A percentile compares a stretch with the other conserved stretches of the same genome.
Conservation (phyloP, 2,113 vertebrate species). For the Ictalurus punctatus region DNA sequence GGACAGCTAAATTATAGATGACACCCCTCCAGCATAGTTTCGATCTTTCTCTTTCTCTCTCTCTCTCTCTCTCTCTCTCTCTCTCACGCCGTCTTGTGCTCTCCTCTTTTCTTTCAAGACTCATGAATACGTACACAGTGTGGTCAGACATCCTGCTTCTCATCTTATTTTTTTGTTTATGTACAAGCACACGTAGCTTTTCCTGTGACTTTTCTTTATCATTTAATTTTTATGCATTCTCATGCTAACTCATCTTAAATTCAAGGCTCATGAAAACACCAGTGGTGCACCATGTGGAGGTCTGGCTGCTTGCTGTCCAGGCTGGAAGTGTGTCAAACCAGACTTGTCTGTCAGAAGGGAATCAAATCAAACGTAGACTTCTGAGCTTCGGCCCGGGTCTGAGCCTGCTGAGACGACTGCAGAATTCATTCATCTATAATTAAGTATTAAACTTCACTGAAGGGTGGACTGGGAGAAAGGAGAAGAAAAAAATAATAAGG, state of each 20-base stretch:
- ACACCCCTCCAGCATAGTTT: conserved; percentile 45
- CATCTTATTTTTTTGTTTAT: neutral
- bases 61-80: conserved; percentile 19
- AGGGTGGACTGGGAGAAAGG: conserved; percentile 24
- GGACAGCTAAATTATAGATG: conserved; percentile 59
- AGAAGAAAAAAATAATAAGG: conserved; percentile 18
- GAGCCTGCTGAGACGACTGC: conserved; percentile 38
- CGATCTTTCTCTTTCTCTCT: conserved; percentile 29
- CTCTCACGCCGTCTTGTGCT: neutral
- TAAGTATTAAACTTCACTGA: conserved; percentile 57
- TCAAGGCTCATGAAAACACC: conserved; percentile 30
- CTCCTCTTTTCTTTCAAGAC: neutral
- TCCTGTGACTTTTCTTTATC: neutral
- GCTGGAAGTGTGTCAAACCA: conserved; percentile 26
- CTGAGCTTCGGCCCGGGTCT: conserved; percentile 31
- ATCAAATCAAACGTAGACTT: conserved; percentile 45
- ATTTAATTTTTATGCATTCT: neutral
- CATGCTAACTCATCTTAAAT: conserved; percentile 10
- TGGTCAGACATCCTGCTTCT: neutral
- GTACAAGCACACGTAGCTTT: neutral
- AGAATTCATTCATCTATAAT: conserved; percentile 60
- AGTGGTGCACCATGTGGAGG: neutral
- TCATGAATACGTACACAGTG: neutral
- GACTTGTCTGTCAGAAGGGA: conserved; percentile 24
- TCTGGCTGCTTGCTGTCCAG: conserved; percentile 21